These are phyloP conservation scores for Tonatia bakeri DNA, from an alignment of 2,113 vertebrate species.

Conservation along the genomic window DNA sequence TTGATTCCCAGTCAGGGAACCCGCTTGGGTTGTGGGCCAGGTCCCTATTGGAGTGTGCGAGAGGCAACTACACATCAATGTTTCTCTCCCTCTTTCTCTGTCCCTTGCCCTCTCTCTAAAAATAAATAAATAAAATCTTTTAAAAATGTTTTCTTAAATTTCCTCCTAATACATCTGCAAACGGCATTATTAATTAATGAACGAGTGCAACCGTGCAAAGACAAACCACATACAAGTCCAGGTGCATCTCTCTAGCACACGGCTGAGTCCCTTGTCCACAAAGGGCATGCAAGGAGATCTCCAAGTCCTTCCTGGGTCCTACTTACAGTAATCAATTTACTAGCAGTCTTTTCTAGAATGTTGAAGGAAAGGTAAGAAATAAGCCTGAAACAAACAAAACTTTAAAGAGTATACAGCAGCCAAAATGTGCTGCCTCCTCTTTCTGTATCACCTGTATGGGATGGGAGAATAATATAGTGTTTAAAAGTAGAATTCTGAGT, in stretches of 20 bases:
- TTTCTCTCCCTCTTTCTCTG: too few relatives aligned
- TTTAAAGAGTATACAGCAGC: not conserved
- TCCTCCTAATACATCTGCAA: not conserved
- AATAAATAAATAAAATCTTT: not conserved
- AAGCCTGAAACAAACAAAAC: not conserved
- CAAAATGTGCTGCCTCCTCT: not conserved
- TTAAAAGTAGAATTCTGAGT: not conserved
- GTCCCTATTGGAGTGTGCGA: too few relatives aligned
- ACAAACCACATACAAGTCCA: not conserved
- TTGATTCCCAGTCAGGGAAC: too few relatives aligned
- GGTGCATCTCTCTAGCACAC: not conserved
- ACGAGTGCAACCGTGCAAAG: not conserved
- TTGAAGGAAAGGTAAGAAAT: not conserved
- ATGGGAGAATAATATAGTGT: not conserved
- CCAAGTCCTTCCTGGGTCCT: not conserved
- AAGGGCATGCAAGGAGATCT: not conserved
- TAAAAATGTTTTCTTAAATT: not conserved
- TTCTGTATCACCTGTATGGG: not conserved
- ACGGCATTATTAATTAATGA: not conserved
- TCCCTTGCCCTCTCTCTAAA: too few relatives aligned
- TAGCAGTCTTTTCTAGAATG: not conserved
- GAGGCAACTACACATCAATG: too few relatives aligned
- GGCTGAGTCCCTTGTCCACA: not conserved
- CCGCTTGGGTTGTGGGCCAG: too few relatives aligned
- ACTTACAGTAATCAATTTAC: not conserved